phyloP scores from a whole-genome alignment of 2,797 vertebrate species.

The Oceanodroma leucorhoa region DNA sequence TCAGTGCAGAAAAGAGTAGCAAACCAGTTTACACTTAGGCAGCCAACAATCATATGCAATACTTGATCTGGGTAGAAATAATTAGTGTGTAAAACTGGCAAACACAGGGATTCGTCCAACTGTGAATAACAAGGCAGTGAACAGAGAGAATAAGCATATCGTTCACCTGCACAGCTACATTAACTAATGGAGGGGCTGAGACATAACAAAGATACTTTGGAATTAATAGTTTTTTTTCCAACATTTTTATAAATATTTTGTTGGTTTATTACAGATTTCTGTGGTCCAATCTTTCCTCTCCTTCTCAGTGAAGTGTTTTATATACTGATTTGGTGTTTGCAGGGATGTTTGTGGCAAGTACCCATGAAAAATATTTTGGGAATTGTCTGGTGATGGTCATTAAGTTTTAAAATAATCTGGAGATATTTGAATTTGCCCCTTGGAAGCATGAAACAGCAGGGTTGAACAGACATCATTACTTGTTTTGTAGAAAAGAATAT shows the following conservation, averaged over 20 bases:
- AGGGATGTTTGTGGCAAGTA: not conserved
- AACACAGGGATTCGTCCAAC: not conserved
- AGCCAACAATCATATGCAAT: not conserved
- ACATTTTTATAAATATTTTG: not conserved
- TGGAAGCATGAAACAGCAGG: not conserved
- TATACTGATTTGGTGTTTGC: not conserved
- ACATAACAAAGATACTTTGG: not conserved
- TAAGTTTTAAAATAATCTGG: not conserved
- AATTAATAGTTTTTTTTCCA: not conserved
- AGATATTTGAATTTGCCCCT: not conserved
- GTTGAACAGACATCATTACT: not conserved
- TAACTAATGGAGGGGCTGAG: not conserved
- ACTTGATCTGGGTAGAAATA: not conserved
- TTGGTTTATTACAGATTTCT: not conserved
- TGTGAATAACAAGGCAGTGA: not conserved
- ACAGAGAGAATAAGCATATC: not conserved
- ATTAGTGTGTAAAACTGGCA: not conserved
- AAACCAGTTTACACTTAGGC: not conserved
- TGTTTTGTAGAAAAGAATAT: not conserved
- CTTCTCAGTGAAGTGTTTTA: not conserved
- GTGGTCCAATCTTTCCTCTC: not conserved
- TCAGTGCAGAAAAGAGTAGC: not conserved
- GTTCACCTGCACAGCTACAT: rapidly evolving
- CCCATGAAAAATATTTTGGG: not conserved
- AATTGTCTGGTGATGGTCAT: not conserved